Base-by-base conservation (phyloP, 2,888 invertebrate genomes). In the Pachydiplax longipennis region DNA sequence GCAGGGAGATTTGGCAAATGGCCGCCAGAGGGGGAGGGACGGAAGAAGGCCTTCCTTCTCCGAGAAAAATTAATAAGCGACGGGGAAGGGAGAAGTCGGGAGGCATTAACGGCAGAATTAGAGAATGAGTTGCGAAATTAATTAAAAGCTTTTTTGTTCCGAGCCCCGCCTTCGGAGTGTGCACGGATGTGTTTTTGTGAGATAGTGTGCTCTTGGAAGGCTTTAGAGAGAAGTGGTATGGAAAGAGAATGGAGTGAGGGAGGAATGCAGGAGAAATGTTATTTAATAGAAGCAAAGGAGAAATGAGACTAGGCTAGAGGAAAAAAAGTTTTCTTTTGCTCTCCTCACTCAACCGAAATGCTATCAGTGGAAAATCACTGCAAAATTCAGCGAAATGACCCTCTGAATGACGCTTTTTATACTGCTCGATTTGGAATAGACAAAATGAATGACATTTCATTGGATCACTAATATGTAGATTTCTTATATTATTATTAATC, bases 51-150 rank as follows among this genome's bases (percentile, higher is more conserved):
- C 73, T 73, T 73, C 73, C 73, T 73, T 73, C 73, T 31, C 73
- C 8, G 65, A 25, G 31, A 73, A 73, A 73, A 73, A 73, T 73
- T 73, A 73, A 73, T 73, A 73, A 73, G 25, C 73, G 25, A 1
- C 5, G 15, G 12, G 15, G 73, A 25, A 73, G 73, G 73, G 73
- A 73, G 73, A 25, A 65, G 65, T 65, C 65, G 65, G n/a, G 65
- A 25, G 65, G 65, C 73, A 73, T 73, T 73, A 73, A 13, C 25
- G 31, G 31, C 22, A 25, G 73, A 73, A 73, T 73, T 73, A 73
- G 73, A 73, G 73, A 73, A 73, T 73, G 73, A 73, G 73, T 73
- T 73, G 73, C 73, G 73, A 73, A 73, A 73, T 73, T 73, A 73
- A 73, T 73, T 73, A 73, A n/a, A 73, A 25, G 73, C 31, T 25